Evolutionary conservation across 2,888 invertebrate genomes (phyloP).

Genomic region (Cerceris rybyensis): DNA sequence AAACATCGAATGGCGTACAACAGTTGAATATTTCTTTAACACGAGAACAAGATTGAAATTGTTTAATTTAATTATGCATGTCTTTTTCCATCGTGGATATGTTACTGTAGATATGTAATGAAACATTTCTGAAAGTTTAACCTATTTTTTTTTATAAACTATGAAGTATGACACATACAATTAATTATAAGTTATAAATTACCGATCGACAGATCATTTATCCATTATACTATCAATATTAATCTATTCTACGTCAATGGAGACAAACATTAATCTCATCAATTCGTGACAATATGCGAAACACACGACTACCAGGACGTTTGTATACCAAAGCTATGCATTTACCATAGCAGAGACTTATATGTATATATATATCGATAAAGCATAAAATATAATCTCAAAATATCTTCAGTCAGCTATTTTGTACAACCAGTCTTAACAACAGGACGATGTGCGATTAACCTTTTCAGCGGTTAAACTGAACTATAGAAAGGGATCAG

Average conservation of each 20-base stretch:
- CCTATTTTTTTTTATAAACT: neutral
- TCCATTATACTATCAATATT: neutral
- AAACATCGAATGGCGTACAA: too few species aligned
- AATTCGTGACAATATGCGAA: neutral
- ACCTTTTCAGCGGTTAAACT: neutral
- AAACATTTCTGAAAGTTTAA: neutral
- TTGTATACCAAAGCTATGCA: neutral
- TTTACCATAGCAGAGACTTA: neutral
- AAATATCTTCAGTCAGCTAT: slow-evolving; percentile 16
- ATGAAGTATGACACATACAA: neutral
- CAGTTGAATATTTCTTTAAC: too few species aligned
- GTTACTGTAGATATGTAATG: slow-evolving; percentile 29
- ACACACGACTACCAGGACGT: neutral
- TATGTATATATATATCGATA: slow-evolving; percentile 4
- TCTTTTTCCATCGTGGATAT: slow-evolving; percentile 20
- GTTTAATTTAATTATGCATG: too few species aligned
- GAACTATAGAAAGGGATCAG: neutral
- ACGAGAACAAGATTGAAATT: too few species aligned
- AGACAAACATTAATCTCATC: neutral
- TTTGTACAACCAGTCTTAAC: slow-evolving; percentile 20
- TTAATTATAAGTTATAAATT: neutral
- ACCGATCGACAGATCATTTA: neutral
- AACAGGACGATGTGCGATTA: neutral
- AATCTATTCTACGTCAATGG: too few species aligned
- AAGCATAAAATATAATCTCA: slow-evolving; percentile 11